phyloP scores from a whole-genome alignment of 2,113 vertebrate species.

The Telmatochromis sp. region DNA sequence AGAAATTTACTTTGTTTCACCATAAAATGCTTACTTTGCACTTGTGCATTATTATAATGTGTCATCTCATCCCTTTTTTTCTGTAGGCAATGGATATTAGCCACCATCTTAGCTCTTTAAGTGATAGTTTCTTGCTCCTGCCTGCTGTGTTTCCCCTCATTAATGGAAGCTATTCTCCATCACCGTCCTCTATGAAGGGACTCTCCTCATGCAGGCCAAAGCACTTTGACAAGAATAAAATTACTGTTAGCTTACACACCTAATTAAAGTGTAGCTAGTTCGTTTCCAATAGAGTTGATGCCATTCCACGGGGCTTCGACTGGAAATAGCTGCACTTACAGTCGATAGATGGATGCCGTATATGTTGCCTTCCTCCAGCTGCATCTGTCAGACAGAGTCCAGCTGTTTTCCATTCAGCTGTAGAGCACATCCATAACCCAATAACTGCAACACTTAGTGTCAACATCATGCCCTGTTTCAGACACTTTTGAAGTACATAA shows the following conservation, averaged over 20 bases:
- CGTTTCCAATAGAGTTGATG: slow-evolving; percentile 18
- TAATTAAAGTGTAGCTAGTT: slow-evolving; percentile 51
- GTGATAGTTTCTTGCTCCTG: slow-evolving; percentile 54
- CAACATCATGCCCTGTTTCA: background rate
- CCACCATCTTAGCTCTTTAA: slow-evolving; percentile 52
- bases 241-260: slow-evolving; percentile 43
- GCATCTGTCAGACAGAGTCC: slow-evolving; percentile 34
- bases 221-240: slow-evolving; percentile 49
- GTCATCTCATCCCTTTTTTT: slow-evolving; percentile 56
- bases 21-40: slow-evolving; percentile 59
- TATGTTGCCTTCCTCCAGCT: slow-evolving; percentile 16
- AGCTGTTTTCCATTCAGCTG: slow-evolving; percentile 9
- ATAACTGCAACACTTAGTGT: background rate
- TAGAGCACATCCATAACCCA: background rate
- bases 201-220: slow-evolving; percentile 35
- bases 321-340: background rate
- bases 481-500: background rate
- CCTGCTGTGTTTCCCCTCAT: slow-evolving; percentile 66
- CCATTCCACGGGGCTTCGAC: slow-evolving; percentile 15
- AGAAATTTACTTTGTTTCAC: slow-evolving; percentile 36
- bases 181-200: slow-evolving; percentile 39
- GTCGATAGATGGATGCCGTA: slow-evolving; percentile 39
- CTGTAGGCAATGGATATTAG: slow-evolving; percentile 43
- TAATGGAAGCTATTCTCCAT: slow-evolving; percentile 59
- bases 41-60: slow-evolving; percentile 59